Conservation (phyloP, 1,140 invertebrate species). For the Aphelenchoides besseyi region DNA sequence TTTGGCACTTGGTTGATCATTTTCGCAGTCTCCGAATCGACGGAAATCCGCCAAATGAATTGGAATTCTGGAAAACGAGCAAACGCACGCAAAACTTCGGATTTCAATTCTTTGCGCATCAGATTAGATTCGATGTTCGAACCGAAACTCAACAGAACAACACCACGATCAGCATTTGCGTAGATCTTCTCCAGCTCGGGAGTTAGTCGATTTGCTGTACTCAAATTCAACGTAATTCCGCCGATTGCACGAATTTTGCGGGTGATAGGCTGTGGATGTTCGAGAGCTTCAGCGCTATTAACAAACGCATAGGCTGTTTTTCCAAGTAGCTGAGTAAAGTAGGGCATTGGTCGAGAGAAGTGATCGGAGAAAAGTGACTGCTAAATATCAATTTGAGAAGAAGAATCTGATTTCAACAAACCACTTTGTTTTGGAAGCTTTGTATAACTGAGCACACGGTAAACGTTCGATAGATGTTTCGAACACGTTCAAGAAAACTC, state of each 20-base stretch:
- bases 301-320: conserved; percentile 26
- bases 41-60: background rate
- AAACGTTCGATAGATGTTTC: background rate
- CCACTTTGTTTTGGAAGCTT: background rate
- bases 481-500: background rate
- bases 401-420: background rate
- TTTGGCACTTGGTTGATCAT: background rate
- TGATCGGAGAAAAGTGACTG: conserved; percentile 9
- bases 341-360: background rate
- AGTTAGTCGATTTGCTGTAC: background rate
- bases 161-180: background rate
- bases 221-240: conserved; percentile 13
- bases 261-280: conserved; percentile 21
- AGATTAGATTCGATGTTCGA: conserved; percentile 1
- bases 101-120: background rate
- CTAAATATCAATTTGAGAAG: conserved; percentile 13
- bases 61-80: background rate
- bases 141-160: background rate
- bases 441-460: background rate
- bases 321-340: conserved; percentile 9
- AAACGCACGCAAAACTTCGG: background rate
- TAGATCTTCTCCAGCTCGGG: background rate
- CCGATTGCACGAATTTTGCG: conserved; percentile 17
- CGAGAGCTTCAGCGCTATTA: background rate
- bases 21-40: background rate